A percentile compares a stretch with the other conserved stretches of the same genome.
Evolutionary conservation across 2,888 invertebrate genomes (phyloP).

Genomic region (Apamea sordens): DNA sequence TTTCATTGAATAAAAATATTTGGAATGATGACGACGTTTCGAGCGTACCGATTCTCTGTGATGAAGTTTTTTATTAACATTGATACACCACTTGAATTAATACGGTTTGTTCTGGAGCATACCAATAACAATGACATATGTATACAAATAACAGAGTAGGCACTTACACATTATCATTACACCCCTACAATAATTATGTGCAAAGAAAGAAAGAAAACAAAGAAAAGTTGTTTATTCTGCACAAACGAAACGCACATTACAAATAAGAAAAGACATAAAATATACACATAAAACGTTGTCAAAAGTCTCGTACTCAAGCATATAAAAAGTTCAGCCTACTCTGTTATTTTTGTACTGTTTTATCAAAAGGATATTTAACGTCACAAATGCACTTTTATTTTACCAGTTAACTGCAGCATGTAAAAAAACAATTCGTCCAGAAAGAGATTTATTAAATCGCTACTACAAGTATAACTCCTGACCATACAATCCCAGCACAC

Average conservation of each 20-base stretch:
- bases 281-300: too few species aligned
- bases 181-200: too few species aligned
- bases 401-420: not conserved
- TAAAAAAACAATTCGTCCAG: too few species aligned
- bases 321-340: too few species aligned
- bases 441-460: not conserved
- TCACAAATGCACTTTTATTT: not conserved
- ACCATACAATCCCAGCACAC: slow-evolving; percentile 25
- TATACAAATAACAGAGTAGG: not conserved
- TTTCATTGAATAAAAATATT: slow-evolving; percentile 84
- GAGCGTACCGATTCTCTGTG: slow-evolving; percentile 50
- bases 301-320: too few species aligned
- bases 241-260: too few species aligned
- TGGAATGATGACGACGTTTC: slow-evolving; percentile 68
- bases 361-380: not conserved
- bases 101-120: not conserved
- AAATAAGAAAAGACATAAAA: too few species aligned
- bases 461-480: slow-evolving; percentile 10
- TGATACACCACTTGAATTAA: slow-evolving; percentile 40
- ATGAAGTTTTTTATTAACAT: slow-evolving; percentile 45
- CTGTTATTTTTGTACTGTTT: not conserved
- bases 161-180: not conserved
- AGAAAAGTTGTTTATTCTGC: too few species aligned
- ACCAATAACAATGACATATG: not conserved
- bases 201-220: too few species aligned